These are phyloP conservation scores for Harpagifer antarcticus DNA, from an alignment of 2,797 vertebrate genomes.

Conservation along the genomic window DNA sequence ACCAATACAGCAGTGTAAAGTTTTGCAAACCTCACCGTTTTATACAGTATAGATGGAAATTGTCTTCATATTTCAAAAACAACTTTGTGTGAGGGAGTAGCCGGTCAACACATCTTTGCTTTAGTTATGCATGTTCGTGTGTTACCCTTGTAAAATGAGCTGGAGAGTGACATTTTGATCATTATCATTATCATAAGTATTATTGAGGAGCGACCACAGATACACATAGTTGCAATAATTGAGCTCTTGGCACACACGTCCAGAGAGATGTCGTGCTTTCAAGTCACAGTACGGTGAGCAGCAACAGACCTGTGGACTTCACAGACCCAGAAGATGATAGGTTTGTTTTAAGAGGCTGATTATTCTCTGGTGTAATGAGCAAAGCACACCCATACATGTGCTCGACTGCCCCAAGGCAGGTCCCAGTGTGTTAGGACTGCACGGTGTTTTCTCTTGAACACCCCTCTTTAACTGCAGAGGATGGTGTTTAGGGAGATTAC, in stretches of 20 bases:
- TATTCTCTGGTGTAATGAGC: conserved; percentile 75
- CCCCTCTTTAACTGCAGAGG: conserved; percentile 67
- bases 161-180: neutral
- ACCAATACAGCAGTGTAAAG: neutral
- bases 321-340: conserved; percentile 63
- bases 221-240: conserved; percentile 5
- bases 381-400: conserved; percentile 75
- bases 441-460: conserved; percentile 66
- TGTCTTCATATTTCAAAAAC: neutral
- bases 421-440: conserved; percentile 62
- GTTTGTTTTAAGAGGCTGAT: conserved; percentile 79
- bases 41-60: neutral
- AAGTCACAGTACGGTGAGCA: conserved; percentile 16
- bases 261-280: conserved; percentile 7
- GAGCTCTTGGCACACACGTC: neutral
- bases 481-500: conserved; percentile 80
- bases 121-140: conserved; percentile 6
- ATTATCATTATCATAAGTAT: conserved; percentile 6
- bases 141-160: neutral
- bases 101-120: neutral
- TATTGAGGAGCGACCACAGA: conserved; percentile 5
- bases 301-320: conserved; percentile 50
- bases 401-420: conserved; percentile 59
- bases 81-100: neutral
- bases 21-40: neutral